phyloP scores from a whole-genome alignment of 2,888 invertebrate species.

The Rhagium mordax region DNA sequence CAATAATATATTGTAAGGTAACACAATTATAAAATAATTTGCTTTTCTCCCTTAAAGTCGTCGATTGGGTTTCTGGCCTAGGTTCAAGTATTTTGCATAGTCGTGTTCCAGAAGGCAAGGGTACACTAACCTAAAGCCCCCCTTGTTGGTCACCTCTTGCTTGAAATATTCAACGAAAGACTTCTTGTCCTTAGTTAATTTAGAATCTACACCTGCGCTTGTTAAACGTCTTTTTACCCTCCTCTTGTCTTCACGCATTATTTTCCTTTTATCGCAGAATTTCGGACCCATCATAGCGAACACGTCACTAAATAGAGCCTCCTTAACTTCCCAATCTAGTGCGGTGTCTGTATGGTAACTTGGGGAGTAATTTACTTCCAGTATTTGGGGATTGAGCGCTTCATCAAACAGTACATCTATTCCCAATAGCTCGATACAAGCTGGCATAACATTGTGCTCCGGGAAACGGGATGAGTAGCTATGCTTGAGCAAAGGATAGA shows the following conservation, averaged over 20 bases:
- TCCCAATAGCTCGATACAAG: constrained; percentile 90
- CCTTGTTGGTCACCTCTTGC: constrained; percentile 72
- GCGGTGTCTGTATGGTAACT: constrained; percentile 93
- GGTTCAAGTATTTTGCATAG: constrained; percentile 82
- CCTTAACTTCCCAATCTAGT: constrained; percentile 90
- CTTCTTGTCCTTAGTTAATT: constrained; percentile 50
- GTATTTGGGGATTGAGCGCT: constrained; percentile 86
- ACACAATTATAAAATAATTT: too few species aligned
- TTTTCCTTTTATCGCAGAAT: constrained; percentile 81
- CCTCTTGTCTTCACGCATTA: constrained; percentile 82
- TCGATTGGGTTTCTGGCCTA: constrained; percentile 77
- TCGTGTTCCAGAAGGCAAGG: constrained; percentile 75
- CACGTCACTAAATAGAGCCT: constrained; percentile 83
- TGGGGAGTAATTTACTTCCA: constrained; percentile 95
- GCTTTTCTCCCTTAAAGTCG: too few species aligned
- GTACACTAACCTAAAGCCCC: constrained; percentile 82
- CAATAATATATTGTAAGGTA: too few species aligned
- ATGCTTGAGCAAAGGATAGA: constrained; percentile 90
- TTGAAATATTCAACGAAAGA: constrained; percentile 66
- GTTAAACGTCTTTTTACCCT: constrained; percentile 81
- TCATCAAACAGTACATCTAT: constrained; percentile 91
- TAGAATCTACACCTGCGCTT: constrained; percentile 69
- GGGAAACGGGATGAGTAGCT: constrained; percentile 91
- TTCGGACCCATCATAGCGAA: constrained; percentile 84
- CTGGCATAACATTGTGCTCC: constrained; percentile 87